These are phyloP conservation scores for Bryconaethiops microstoma DNA, from an alignment of 2,797 vertebrate species.

Conservation along the genomic window DNA sequence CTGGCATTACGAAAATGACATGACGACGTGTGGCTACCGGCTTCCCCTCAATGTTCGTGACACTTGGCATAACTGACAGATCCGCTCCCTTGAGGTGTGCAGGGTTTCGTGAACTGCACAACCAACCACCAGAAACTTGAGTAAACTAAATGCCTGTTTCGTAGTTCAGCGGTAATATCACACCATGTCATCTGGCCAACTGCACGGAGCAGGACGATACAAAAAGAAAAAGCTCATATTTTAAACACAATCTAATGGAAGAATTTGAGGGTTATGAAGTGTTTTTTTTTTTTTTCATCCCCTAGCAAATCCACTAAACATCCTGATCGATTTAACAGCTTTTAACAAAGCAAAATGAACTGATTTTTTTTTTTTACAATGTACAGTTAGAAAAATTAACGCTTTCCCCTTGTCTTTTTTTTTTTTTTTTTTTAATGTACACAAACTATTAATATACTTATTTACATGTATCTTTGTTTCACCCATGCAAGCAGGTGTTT, in stretches of 20 bases:
- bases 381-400: conserved; percentile 87
- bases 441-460: conserved; percentile 87
- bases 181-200: conserved; percentile 48
- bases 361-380: conserved; percentile 83
- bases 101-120: not conserved
- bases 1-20: not conserved
- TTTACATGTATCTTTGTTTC: conserved; percentile 83
- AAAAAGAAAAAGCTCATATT: conserved; percentile 1
- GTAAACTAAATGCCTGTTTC: not conserved
- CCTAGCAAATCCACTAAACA: conserved; percentile 16
- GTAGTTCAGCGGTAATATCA: conserved; percentile 15
- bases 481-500: conserved; percentile 55
- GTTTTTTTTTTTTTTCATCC: not conserved
- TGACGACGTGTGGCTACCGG: not conserved
- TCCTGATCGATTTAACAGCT: conserved; percentile 67
- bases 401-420: conserved; percentile 84
- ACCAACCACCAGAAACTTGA: not conserved
- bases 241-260: conserved; percentile 11
- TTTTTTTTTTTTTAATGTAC: conserved; percentile 90
- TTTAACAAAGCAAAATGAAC: conserved; percentile 72
- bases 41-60: not conserved
- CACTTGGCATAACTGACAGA: not conserved
- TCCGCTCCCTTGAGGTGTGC: not conserved
- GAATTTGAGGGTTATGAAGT: not conserved
- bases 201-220: conserved; percentile 29